Percentiles rank a stretch among this genome's conserved stretches.
Conservation (phyloP, 1,140 invertebrate species). For the Eciton burchellii region DNA sequence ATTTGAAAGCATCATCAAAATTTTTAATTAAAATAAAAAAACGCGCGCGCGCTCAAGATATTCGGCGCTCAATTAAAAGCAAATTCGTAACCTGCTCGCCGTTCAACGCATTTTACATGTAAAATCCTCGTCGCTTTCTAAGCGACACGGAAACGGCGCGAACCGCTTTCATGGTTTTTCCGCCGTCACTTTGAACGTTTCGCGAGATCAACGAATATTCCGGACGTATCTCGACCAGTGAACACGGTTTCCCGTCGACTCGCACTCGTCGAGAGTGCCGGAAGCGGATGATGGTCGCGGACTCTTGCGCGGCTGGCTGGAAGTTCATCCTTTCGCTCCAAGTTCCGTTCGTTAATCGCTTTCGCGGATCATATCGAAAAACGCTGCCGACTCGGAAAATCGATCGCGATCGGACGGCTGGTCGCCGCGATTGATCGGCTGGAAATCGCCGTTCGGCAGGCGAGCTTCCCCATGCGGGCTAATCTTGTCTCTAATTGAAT, state of each 20-base stretch:
- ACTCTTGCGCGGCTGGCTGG: neutral
- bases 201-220: neutral
- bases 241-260: constrained; percentile 25
- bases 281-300: constrained; percentile 2
- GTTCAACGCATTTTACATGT: neutral
- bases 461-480: constrained; percentile 65
- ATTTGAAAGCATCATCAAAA: constrained; percentile 36
- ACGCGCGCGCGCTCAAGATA: neutral
- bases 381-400: constrained; percentile 36
- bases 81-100: neutral
- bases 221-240: constrained; percentile 13
- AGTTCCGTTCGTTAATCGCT: constrained; percentile 63
- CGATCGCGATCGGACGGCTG: constrained; percentile 30
- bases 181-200: neutral
- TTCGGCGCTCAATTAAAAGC: constrained; percentile 39
- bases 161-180: neutral
- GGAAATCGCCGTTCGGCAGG: constrained; percentile 16
- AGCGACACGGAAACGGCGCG: neutral
- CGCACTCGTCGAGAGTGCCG: neutral
- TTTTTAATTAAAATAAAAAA: constrained; percentile 35
- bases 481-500: constrained; percentile 75
- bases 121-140: neutral
- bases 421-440: neutral
- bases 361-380: constrained; percentile 35
- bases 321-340: constrained; percentile 41